Evolutionary conservation across 2,113 vertebrate species (phyloP), one percentile per base, ranked within the genome.

Genomic region (Pomatostomus ruficeps): DNA sequence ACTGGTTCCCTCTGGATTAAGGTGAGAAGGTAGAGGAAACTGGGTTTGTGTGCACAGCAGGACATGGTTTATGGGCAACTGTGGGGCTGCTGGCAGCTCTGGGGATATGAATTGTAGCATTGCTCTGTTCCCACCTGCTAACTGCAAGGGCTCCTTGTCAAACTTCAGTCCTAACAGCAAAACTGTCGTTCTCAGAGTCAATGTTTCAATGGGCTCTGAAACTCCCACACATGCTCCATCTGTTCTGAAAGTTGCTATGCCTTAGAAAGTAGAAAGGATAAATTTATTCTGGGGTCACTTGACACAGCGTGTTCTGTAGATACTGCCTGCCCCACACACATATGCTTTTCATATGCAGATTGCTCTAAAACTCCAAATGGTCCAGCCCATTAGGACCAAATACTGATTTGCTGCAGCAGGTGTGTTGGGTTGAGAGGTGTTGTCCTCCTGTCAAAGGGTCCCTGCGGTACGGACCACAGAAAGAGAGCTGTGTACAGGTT

Each of bases 231-330:
- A 52, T 36, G 48, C 35, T 80, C 4, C 1, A 38, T 49, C 43
- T 91, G 33, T 88, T 86, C 72, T 59, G 46, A 62, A 77, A 84
- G 28, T 74, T 89, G n/a, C 43, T 91, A 12, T 67, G 65, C 13
- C 17, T 67, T 74, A 63, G 26, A 51, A 84, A 16, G 10, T 7
- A 33, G 14, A 71, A 17, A 80, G 25, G 22, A 83, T 48, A 92
- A 88, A 94, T 88, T 77, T 80, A 84, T 57, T 51, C 21, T 1
- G 3, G 26, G 59, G 59, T 70, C 43, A 52, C 33, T 88, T 84
- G 59, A 79, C 62, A 73, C 42, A 68, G 33, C 1, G 3, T 12
- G 24, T 74, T 93, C 57, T 78, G n/a, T 29, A 72, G 52, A 57
- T n/a, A 33, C 1, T 21, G 33, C 12, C 43, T 51, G n/a, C 17